Evolutionary conservation across 2,888 invertebrate genomes (phyloP).

Genomic region (Lissonota sp.): DNA sequence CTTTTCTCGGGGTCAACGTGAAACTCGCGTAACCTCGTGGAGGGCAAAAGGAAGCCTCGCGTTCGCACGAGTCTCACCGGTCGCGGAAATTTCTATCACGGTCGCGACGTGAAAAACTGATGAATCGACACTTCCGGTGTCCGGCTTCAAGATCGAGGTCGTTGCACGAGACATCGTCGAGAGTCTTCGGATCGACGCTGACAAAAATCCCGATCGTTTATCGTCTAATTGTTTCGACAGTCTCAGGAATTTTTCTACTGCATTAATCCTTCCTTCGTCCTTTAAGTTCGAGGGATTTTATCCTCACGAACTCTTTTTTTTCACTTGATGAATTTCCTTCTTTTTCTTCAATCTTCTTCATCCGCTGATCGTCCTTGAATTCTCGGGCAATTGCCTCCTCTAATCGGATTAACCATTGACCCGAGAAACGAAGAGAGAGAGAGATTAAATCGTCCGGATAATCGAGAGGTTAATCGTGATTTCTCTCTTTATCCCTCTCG

Average conservation of each 20-base stretch:
- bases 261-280: neutral
- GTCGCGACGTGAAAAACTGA: conserved; percentile 49
- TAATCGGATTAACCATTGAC: conserved; percentile 56
- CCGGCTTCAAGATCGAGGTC: conserved; percentile 69
- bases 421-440: conserved; percentile 12
- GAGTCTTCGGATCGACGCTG: neutral
- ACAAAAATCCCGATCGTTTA: neutral
- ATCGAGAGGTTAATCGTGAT: conserved; percentile 36
- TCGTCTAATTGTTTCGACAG: neutral
- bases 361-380: conserved; percentile 21
- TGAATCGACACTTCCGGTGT: conserved; percentile 54
- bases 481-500: neutral
- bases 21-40: conserved; percentile 58
- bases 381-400: conserved; percentile 21
- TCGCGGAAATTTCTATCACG: conserved; percentile 58
- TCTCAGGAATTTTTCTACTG: neutral
- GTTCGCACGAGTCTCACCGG: conserved; percentile 40
- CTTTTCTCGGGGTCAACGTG: conserved; percentile 54
- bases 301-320: conserved; percentile 11
- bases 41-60: conserved; percentile 63
- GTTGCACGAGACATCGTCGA: conserved; percentile 50
- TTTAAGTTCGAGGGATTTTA: neutral
- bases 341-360: neutral
- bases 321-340: neutral
- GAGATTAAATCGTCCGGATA: conserved; percentile 45